These are phyloP conservation scores for Heliornis fulica DNA, from an alignment of 2,113 vertebrate genomes.

Conservation along the genomic window DNA sequence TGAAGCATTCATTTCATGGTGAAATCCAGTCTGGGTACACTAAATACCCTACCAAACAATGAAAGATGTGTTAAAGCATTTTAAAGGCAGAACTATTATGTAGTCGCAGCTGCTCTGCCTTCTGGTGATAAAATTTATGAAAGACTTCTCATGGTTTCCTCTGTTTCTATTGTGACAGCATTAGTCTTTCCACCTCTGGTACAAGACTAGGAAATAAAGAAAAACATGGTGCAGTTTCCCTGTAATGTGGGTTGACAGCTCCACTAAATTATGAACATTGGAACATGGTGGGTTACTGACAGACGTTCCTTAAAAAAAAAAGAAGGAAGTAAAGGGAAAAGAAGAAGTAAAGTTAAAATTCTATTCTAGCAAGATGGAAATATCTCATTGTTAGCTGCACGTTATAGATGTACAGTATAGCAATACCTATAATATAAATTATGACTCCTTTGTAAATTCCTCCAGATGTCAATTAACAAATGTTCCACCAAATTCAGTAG, in stretches of 20 bases:
- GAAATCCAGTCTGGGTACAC: background rate
- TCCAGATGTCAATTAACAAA: background rate
- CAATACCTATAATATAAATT: background rate
- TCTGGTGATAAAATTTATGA: conserved; percentile 21
- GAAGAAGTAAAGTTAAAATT: background rate
- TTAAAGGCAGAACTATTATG: background rate
- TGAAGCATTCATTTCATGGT: background rate
- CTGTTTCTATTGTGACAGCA: background rate
- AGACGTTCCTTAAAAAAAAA: background rate
- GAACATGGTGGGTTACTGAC: background rate
- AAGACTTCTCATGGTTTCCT: background rate
- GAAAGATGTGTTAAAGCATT: background rate
- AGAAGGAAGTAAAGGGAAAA: background rate
- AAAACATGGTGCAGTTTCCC: background rate
- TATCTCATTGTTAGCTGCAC: background rate
- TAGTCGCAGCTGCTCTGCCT: background rate
- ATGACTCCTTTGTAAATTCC: background rate
- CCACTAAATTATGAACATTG: background rate
- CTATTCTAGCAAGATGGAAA: background rate
- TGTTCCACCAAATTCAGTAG: background rate
- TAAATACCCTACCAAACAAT: background rate
- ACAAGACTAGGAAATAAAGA: conserved; percentile 9
- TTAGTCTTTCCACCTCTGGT: conserved; percentile 11
- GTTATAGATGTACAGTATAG: background rate
- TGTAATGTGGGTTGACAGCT: background rate